phyloP scores from a whole-genome alignment of 2,888 invertebrate species.

The Nomada lathburiana region DNA sequence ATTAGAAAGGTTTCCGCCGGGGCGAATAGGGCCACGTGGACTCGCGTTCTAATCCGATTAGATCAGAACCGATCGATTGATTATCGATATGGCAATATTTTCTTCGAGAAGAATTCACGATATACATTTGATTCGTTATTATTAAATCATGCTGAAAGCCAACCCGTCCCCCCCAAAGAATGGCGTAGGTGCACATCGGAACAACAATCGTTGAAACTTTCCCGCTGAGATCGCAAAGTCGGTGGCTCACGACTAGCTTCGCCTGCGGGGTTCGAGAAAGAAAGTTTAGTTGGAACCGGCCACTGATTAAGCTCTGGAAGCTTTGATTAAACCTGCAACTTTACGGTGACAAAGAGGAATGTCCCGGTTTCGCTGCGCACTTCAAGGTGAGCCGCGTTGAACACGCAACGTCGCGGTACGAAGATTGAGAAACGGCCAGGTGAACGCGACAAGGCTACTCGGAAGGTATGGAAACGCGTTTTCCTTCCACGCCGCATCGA shows the following conservation, averaged over 20 bases:
- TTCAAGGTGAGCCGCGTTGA: constrained; percentile 64
- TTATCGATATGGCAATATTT: too few species aligned
- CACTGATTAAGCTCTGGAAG: constrained; percentile 50
- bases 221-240: background rate
- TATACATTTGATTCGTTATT: too few species aligned
- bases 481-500: background rate
- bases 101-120: too few species aligned
- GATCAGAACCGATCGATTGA: too few species aligned
- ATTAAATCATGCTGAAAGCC: too few species aligned
- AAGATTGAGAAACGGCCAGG: constrained; percentile 45
- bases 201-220: background rate
- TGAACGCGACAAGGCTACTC: constrained; percentile 44
- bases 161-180: background rate
- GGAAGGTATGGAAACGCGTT: constrained; percentile 38
- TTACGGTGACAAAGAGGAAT: constrained; percentile 64
- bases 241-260: background rate
- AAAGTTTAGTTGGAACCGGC: constrained; percentile 1
- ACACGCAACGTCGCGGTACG: constrained; percentile 59
- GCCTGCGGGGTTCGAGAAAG: background rate
- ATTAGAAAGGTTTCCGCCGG: background rate
- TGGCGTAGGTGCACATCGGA: background rate
- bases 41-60: too few species aligned
- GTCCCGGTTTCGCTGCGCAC: constrained; percentile 54
- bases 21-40: background rate
- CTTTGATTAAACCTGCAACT: constrained; percentile 50